phyloP scores from a whole-genome alignment of 1,140 invertebrate genomes.

The Trachelipus rathkii region DNA sequence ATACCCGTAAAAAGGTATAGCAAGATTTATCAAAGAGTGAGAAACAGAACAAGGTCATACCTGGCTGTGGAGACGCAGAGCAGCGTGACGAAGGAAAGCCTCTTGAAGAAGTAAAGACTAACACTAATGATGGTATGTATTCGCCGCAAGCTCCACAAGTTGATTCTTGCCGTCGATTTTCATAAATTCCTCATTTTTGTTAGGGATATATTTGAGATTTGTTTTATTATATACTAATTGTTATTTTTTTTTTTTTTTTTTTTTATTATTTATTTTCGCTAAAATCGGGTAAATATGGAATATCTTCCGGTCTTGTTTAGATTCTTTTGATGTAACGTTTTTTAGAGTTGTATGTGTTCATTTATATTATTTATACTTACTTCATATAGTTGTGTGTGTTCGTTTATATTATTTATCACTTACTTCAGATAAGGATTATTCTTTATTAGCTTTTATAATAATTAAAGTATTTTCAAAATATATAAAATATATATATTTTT shows the following conservation, averaged over 20 bases:
- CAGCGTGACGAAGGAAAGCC: slow-evolving; percentile 36
- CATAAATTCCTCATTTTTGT: background rate
- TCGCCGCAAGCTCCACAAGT: background rate
- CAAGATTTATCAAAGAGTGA: slow-evolving; percentile 38
- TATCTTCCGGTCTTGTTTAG: too few species aligned
- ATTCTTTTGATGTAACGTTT: too few species aligned
- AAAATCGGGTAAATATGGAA: background rate
- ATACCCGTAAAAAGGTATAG: slow-evolving; percentile 33
- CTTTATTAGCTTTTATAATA: background rate
- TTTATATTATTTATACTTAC: background rate
- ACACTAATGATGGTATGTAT: background rate
- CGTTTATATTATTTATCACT: background rate
- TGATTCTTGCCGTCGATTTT: background rate
- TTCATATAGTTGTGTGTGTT: too few species aligned
- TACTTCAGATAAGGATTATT: background rate
- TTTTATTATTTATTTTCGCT: background rate
- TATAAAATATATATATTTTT: background rate
- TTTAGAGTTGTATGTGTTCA: background rate
- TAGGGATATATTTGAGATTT: background rate
- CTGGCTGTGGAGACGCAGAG: slow-evolving; percentile 41
- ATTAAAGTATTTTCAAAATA: background rate
- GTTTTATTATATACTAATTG: background rate
- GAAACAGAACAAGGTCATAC: slow-evolving; percentile 44
- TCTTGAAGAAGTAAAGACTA: background rate
- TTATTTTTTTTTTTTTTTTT: background rate